Base-by-base conservation (phyloP, 2,888 invertebrate species). In the Eupithecia vulgata region DNA sequence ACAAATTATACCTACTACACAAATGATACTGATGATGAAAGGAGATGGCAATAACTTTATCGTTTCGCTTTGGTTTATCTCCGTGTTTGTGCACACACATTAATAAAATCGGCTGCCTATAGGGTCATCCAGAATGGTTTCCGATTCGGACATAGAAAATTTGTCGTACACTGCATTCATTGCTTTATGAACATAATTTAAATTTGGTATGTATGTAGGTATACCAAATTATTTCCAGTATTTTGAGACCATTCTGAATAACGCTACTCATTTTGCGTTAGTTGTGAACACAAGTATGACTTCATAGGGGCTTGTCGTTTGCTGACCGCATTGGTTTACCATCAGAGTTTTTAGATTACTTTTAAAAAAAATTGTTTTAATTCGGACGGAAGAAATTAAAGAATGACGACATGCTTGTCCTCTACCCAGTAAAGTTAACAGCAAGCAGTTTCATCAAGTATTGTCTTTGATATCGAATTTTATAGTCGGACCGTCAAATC, bases 21-120 rank as follows among this genome's bases (percentile, higher is more conserved):
- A 48, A 48, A 52, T 4, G 17, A 17, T 17, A 8, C 6, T n/a
- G 48, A 15, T 21, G 12, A 13, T 57, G 57, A 57, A 57, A 57
- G 12, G 52, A 52, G 57, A 57, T 25, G 57, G 57, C 57, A 57
- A 57, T 57, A 57, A 25, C n/a, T 57, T 57, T 57, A 25, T 57
- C 21, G 57, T 57, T 57, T 25, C 52, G 35, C 35, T 67, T 57
- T 57, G 68, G 13, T 40, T 25, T 17, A 59, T 13, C 57, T 57
- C 37, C 57, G 21, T n/a, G 40, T 59, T 37, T 30, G 13, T 21
- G 35, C 62, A 35, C 62, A 62, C 62, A 34, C 62, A 35, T 62
- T 62, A n/a, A 34, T 57, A 57, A 57, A 57, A 57, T 57, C 57
- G 57, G 57, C 57, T 13, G 57, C 12, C 25, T 57, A 25, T 25